Conservation (phyloP, 2,888 invertebrate genomes). For the Caenorhabditis becei region DNA sequence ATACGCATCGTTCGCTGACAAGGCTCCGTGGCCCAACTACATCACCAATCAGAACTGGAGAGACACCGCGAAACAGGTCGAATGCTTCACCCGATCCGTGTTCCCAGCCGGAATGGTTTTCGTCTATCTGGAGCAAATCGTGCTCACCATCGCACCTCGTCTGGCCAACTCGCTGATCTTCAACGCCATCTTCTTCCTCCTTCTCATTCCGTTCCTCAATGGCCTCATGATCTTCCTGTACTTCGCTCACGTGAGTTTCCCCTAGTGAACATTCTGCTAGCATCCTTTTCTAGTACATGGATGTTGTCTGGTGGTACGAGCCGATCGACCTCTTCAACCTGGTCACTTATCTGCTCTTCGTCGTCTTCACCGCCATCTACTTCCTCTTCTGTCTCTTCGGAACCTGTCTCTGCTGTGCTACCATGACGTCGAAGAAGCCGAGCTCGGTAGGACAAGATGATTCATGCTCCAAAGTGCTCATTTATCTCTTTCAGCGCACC, state of each 20-base stretch:
- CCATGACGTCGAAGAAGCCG: constrained; percentile 46
- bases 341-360: constrained; percentile 63
- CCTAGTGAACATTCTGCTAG: background rate
- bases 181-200: constrained; percentile 65
- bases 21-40: constrained; percentile 68
- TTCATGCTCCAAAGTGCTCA: background rate
- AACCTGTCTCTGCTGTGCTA: constrained; percentile 66
- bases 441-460: constrained; percentile 33
- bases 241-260: constrained; percentile 55
- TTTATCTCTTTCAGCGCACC: constrained; percentile 54
- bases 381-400: constrained; percentile 69
- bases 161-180: constrained; percentile 63
- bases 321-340: constrained; percentile 70
- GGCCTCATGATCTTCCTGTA: constrained; percentile 65
- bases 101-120: constrained; percentile 72
- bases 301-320: constrained; percentile 67
- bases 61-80: constrained; percentile 61
- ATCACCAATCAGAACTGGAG: constrained; percentile 63
- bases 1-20: constrained; percentile 63
- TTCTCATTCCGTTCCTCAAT: constrained; percentile 62
- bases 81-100: constrained; percentile 68
- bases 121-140: constrained; percentile 65
- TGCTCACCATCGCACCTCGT: constrained; percentile 61
- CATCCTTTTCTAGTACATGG: constrained; percentile 60
- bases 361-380: constrained; percentile 64